Evolutionary conservation across 2,113 vertebrate genomes (phyloP).

Genomic region (Gallinago jamesoni): DNA sequence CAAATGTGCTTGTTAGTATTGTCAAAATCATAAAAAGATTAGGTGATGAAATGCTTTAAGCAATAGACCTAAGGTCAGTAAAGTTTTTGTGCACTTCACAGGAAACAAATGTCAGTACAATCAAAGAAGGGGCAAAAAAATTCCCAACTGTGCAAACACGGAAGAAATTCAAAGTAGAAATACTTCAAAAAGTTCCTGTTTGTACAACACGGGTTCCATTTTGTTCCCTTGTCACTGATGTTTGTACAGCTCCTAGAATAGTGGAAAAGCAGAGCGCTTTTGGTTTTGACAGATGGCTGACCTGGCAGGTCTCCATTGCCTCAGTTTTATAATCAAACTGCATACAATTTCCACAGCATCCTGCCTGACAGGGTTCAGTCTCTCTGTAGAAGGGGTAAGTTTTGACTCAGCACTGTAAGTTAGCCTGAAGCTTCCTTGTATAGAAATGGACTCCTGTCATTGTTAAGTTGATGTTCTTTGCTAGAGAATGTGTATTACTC

Average conservation of each 20-base stretch:
- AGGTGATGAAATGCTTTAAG: conserved; percentile 54
- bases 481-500: background rate
- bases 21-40: conserved; percentile 23
- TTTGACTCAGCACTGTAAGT: conserved; percentile 44
- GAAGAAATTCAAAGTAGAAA: conserved; percentile 76
- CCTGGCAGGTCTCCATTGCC: conserved; percentile 62
- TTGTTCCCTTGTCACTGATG: conserved; percentile 63
- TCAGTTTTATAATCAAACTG: conserved; percentile 63
- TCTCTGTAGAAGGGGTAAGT: conserved; percentile 29
- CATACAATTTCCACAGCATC: conserved; percentile 63
- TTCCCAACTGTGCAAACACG: conserved; percentile 72
- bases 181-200: conserved; percentile 76
- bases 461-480: background rate
- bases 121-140: conserved; percentile 67
- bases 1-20: conserved; percentile 27
- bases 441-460: conserved; percentile 22
- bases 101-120: conserved; percentile 66
- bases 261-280: conserved; percentile 55
- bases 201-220: conserved; percentile 66
- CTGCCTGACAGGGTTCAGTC: conserved; percentile 48
- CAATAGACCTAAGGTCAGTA: conserved; percentile 26
- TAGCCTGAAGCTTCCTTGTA: conserved; percentile 33
- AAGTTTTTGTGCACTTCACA: conserved; percentile 55
- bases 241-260: conserved; percentile 69
- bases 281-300: conserved; percentile 76